These are phyloP conservation scores for Monodelphis domestica DNA, from an alignment of 2,797 vertebrate genomes.

Conservation along the genomic window DNA sequence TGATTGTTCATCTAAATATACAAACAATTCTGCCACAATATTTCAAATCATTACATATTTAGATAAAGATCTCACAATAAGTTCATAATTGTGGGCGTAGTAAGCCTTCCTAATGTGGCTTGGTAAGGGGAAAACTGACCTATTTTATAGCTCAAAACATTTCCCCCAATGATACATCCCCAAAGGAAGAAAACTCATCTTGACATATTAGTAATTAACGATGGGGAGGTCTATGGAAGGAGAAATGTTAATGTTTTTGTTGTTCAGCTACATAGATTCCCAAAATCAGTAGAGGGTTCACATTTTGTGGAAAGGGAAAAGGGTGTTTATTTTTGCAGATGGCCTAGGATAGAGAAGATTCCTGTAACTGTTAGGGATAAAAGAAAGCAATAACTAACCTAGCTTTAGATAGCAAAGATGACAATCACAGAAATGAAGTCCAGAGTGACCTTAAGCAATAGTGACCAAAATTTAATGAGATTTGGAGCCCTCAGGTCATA, in stretches of 20 bases:
- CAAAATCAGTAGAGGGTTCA: not conserved
- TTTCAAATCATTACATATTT: not conserved
- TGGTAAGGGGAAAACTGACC: not conserved
- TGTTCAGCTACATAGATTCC: not conserved
- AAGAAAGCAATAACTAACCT: not conserved
- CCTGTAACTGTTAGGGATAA: accelerated
- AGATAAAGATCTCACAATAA: not conserved
- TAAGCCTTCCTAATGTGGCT: not conserved
- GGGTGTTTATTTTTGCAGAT: accelerated
- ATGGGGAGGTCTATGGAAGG: not conserved
- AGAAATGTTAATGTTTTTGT: not conserved
- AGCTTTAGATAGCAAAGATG: slow-evolving; percentile 13
- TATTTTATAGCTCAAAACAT: not conserved
- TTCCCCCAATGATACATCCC: not conserved
- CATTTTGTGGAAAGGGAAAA: not conserved
- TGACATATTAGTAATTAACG: not conserved
- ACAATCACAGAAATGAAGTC: slow-evolving; percentile 2
- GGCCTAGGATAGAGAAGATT: not conserved
- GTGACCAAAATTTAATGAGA: not conserved
- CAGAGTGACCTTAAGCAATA: slow-evolving; percentile 15
- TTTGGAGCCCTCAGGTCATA: not conserved
- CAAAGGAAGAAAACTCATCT: not conserved
- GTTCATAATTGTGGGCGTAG: not conserved
- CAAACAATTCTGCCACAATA: not conserved
- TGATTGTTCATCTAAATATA: not conserved